phyloP scores from a whole-genome alignment of 2,888 invertebrate species.

The Chloroclystis v-ata region DNA sequence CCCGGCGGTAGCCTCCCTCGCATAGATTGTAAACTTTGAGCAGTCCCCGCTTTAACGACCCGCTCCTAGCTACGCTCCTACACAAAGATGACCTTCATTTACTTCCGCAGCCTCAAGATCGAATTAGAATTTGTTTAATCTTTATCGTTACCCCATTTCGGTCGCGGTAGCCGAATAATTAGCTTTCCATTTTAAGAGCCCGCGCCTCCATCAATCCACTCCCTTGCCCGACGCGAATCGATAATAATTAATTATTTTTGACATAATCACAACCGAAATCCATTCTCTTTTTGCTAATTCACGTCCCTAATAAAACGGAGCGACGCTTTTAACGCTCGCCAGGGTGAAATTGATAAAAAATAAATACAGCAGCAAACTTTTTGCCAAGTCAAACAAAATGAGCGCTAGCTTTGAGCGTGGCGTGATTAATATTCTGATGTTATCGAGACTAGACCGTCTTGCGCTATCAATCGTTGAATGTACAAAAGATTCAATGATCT shows the following conservation, averaged over 20 bases:
- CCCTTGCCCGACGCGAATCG: slow-evolving; percentile 74
- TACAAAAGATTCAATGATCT: slow-evolving; percentile 29
- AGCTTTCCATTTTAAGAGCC: slow-evolving; percentile 72
- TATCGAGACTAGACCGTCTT: slow-evolving; percentile 29
- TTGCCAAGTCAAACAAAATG: slow-evolving; percentile 69
- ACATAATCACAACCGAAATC: slow-evolving; percentile 82
- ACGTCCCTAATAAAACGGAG: slow-evolving; percentile 79
- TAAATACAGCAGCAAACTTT: slow-evolving; percentile 70
- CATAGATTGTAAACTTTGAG: slow-evolving; percentile 55
- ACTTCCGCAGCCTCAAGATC: slow-evolving; percentile 13
- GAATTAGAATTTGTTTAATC: slow-evolving; percentile 20
- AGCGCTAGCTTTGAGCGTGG: slow-evolving; percentile 48
- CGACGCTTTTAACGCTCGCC: slow-evolving; percentile 66
- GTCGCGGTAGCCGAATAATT: slow-evolving; percentile 61
- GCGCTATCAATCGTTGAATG: slow-evolving; percentile 21
- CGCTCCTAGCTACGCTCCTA: slow-evolving; percentile 20
- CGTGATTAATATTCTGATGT: slow-evolving; percentile 58
- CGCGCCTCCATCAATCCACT: slow-evolving; percentile 62
- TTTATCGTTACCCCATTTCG: slow-evolving; percentile 47
- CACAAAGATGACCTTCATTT: slow-evolving; percentile 20
- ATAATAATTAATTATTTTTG: slow-evolving; percentile 86
- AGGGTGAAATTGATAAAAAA: slow-evolving; percentile 76
- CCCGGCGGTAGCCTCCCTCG: slow-evolving; percentile 43
- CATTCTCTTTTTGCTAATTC: slow-evolving; percentile 84
- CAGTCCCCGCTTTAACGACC: slow-evolving; percentile 34